Base-by-base conservation (phyloP, 1,140 invertebrate species). In the Hypothenemus hampei region DNA sequence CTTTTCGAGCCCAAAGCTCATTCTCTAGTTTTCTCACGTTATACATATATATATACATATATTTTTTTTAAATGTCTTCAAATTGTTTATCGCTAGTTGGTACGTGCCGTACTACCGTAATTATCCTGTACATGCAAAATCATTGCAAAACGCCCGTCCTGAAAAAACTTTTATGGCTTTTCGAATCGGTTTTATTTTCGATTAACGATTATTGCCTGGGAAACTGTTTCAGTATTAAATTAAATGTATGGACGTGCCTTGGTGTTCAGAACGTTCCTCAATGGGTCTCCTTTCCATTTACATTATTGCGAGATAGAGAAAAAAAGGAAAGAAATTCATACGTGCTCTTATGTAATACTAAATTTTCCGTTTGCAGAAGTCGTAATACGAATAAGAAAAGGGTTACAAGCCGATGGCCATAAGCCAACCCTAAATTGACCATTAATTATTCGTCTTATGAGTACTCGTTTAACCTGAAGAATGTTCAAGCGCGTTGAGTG, bases 341-440 rank as follows among this genome's bases (percentile, higher is more conserved):
- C n/a, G n/a, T n/a, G n/a, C n/a, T n/a, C n/a, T n/a, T n/a, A n/a
- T n/a, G n/a, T n/a, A n/a, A n/a, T n/a, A n/a, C n/a, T n/a, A n/a
- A n/a, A n/a, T n/a, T n/a, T n/a, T n/a, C n/a, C n/a, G n/a, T n/a
- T n/a, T n/a, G n/a, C n/a, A n/a, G n/a, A n/a, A n/a, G n/a, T n/a
- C n/a, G n/a, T n/a, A n/a, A n/a, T n/a, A n/a, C n/a, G n/a, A n/a
- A n/a, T n/a, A n/a, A n/a, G n/a, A n/a, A n/a, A n/a, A n/a, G n/a
- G n/a, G n/a, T 33, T 37, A 50, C 40, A 36, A 33, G 45, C 29
- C 29, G 45, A 48, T 48, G 60, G 51, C 60, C 40, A 15, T 49
- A 39, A 55, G 60, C 60, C 57, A 59, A 59, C 44, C 57, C 49
- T 56, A 61, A 61, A 56, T 61, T 61, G 48, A 29, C 45, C 51